These are phyloP conservation scores for Drosophila vallismaia DNA, from an alignment of 2,888 invertebrate species.

Conservation along the genomic window DNA sequence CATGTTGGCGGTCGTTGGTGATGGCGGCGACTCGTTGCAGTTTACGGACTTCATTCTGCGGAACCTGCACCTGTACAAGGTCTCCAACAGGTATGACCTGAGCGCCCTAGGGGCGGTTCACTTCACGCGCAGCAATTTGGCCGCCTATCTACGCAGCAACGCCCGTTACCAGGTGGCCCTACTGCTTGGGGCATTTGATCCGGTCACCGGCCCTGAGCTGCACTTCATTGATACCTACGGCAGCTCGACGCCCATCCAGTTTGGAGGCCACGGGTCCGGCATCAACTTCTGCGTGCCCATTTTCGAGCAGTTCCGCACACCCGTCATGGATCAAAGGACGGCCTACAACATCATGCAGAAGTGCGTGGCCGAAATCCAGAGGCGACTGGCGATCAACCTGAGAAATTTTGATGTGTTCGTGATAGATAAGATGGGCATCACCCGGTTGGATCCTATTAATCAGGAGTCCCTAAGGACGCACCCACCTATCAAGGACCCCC, in stretches of 20 bases:
- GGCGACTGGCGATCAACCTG: conserved; percentile 91
- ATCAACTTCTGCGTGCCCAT: conserved; percentile 94
- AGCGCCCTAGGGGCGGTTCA: conserved; percentile 94
- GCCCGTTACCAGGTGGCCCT: conserved; percentile 81
- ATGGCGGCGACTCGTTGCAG: conserved; percentile 95
- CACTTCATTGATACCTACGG: conserved; percentile 95
- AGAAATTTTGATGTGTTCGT: conserved; percentile 94
- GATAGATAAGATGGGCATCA: conserved; percentile 92
- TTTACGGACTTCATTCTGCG: conserved; percentile 98
- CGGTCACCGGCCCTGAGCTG: conserved; percentile 91
- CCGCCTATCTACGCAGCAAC: conserved; percentile 93
- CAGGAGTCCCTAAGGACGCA: not conserved
- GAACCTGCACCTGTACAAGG: conserved; percentile 97
- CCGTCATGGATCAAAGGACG: conserved; percentile 89
- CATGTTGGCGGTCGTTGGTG: conserved; percentile 95
- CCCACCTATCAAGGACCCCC: not conserved
- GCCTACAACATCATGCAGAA: conserved; percentile 91
- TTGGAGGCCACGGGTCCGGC: conserved; percentile 95
- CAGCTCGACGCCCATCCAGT: conserved; percentile 92
- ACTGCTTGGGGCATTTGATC: conserved; percentile 86
- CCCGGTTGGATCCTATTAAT: conserved; percentile 88
- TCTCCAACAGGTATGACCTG: conserved; percentile 97
- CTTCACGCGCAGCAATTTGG: conserved; percentile 94
- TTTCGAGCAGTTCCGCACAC: conserved; percentile 93
- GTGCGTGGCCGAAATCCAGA: conserved; percentile 94